Percentiles rank a stretch among this genome's conserved stretches.
Conservation (phyloP, 2,888 invertebrate species). For the Tinea pellionella region DNA sequence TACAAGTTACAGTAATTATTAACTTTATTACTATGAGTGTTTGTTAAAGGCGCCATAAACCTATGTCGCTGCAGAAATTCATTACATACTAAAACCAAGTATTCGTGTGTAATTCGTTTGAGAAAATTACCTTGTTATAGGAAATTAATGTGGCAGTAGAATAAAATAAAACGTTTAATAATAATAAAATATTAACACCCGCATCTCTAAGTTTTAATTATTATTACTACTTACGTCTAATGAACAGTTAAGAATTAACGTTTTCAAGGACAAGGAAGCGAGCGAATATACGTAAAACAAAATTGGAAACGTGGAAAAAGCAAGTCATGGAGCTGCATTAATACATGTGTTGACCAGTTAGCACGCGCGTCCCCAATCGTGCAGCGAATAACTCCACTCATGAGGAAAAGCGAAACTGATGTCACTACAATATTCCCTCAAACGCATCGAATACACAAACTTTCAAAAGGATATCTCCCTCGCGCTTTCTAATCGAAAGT, state of each 20-base stretch:
- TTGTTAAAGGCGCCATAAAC: neutral
- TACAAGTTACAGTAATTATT: conserved; percentile 18
- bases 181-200: no score
- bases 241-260: no score
- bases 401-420: conserved; percentile 65
- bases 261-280: neutral
- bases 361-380: conserved; percentile 59
- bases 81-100: neutral
- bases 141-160: no score
- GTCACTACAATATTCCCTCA: conserved; percentile 33
- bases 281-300: neutral
- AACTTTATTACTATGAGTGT: conserved; percentile 14
- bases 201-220: no score
- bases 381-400: conserved; percentile 53
- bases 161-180: no score
- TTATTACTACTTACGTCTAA: no score
- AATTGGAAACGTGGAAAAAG: conserved; percentile 6
- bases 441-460: conserved; percentile 42
- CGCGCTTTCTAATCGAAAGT: neutral
- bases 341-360: conserved; percentile 33
- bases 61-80: neutral
- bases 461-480: conserved; percentile 57
- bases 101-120: neutral
- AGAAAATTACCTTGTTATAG: neutral
- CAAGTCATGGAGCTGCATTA: neutral